Conservation (phyloP, 2,113 vertebrate genomes). For the Coptodon bakossiorum region DNA sequence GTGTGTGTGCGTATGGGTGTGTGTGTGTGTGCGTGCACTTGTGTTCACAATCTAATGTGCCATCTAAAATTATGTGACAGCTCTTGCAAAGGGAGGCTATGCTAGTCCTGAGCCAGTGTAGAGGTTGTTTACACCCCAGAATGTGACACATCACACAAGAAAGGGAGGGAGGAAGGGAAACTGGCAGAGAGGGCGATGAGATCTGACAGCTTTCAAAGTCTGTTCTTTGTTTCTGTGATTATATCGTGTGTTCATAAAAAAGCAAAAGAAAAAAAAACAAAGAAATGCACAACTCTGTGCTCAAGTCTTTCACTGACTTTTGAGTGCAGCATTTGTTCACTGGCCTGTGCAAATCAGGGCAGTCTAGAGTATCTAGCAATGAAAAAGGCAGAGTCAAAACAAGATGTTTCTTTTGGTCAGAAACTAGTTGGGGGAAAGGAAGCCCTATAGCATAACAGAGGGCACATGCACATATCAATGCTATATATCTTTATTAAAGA, state of each 20-base stretch:
- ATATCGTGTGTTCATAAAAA: not conserved
- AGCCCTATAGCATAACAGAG: not conserved
- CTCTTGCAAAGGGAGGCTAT: conserved; percentile 15
- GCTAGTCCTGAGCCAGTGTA: conserved; percentile 8
- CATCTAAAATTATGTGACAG: conserved; percentile 48
- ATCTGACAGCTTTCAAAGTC: conserved; percentile 36
- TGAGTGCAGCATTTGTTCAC: not conserved
- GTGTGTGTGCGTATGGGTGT: not conserved
- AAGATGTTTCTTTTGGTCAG: not conserved
- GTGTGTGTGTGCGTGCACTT: not conserved
- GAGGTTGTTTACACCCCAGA: conserved; percentile 39
- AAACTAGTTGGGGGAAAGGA: not conserved
- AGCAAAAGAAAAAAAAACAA: not conserved
- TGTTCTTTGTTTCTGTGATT: conserved; percentile 23
- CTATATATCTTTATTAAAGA: not conserved
- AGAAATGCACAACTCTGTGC: not conserved
- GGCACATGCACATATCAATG: not conserved
- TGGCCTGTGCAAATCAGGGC: conserved; percentile 14
- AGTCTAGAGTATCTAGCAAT: not conserved
- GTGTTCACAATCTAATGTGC: conserved; percentile 35
- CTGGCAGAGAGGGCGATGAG: conserved; percentile 7
- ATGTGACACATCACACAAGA: conserved; percentile 34
- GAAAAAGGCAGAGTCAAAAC: not conserved
- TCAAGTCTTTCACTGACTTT: not conserved
- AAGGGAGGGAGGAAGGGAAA: conserved; percentile 12